Percentiles rank a stretch among this genome's conserved stretches.
phyloP scores from a whole-genome alignment of 2,888 invertebrate species.

The Hemithea aestivaria region DNA sequence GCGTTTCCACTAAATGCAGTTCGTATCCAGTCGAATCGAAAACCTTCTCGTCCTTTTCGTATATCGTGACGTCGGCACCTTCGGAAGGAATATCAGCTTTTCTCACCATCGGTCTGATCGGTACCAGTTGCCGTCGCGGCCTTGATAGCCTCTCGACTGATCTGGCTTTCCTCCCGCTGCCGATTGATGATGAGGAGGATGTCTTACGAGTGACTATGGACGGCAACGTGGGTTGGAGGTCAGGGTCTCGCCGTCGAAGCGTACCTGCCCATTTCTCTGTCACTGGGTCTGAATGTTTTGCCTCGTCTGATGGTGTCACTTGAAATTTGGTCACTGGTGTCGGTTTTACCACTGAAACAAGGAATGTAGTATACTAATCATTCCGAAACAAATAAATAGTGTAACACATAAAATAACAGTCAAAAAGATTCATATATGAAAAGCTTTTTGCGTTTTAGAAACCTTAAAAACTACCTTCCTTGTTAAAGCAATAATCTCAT shows the following conservation, averaged over 20 bases:
- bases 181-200: constrained; percentile 67
- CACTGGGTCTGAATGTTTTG: constrained; percentile 60
- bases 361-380: constrained; percentile 11
- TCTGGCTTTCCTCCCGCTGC: constrained; percentile 61
- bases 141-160: constrained; percentile 67
- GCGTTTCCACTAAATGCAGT: constrained; percentile 86
- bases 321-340: constrained; percentile 49
- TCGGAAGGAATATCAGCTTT: constrained; percentile 58
- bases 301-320: constrained; percentile 47
- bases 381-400: no score
- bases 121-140: constrained; percentile 48
- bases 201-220: constrained; percentile 74
- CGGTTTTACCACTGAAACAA: constrained; percentile 63
- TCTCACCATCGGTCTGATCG: constrained; percentile 57
- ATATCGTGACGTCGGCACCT: constrained; percentile 52
- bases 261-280: constrained; percentile 86
- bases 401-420: neutral
- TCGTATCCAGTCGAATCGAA: constrained; percentile 87
- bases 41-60: constrained; percentile 67
- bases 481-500: constrained; percentile 3
- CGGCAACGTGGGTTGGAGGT: constrained; percentile 82
- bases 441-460: neutral
- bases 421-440: neutral
- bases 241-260: constrained; percentile 81
- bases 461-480: constrained; percentile 8